These are phyloP conservation scores for Salvelinus alpinus DNA, from an alignment of 2,113 vertebrate species.

Conservation along the genomic window DNA sequence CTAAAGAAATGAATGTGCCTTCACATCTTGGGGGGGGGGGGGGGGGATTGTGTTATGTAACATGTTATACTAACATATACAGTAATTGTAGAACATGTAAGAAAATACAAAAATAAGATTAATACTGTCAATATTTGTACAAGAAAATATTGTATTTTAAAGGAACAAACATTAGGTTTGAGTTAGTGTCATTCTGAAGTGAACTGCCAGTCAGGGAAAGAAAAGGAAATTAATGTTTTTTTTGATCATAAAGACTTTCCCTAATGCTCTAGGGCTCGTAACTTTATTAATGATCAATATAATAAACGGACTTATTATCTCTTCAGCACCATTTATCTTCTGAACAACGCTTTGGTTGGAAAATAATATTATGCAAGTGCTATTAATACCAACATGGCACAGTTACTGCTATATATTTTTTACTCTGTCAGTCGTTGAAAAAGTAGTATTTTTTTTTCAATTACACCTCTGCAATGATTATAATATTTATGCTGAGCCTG, in stretches of 20 bases:
- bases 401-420: constrained; percentile 78
- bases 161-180: constrained; percentile 76
- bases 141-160: constrained; percentile 95
- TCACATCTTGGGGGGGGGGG: constrained; percentile 72
- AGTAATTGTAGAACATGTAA: constrained; percentile 98
- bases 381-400: constrained; percentile 89
- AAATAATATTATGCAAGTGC: constrained; percentile 86
- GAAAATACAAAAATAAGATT: constrained; percentile 99
- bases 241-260: constrained; percentile 81
- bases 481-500: constrained; percentile 91
- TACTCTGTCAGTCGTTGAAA: constrained; percentile 76
- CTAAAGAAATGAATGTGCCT: constrained; percentile 85
- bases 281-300: constrained; percentile 66
- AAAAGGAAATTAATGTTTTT: constrained; percentile 82
- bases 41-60: constrained; percentile 56
- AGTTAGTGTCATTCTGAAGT: constrained; percentile 75
- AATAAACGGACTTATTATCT: constrained; percentile 51
- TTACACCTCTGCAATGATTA: constrained; percentile 81
- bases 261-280: constrained; percentile 74
- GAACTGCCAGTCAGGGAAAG: constrained; percentile 69
- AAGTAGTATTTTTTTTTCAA: constrained; percentile 82
- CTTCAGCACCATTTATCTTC: constrained; percentile 83
- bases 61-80: constrained; percentile 90
- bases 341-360: constrained; percentile 90
- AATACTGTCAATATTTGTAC: constrained; percentile 99